Conservation (phyloP, 2,888 invertebrate species). For the Apamea monoglypha region DNA sequence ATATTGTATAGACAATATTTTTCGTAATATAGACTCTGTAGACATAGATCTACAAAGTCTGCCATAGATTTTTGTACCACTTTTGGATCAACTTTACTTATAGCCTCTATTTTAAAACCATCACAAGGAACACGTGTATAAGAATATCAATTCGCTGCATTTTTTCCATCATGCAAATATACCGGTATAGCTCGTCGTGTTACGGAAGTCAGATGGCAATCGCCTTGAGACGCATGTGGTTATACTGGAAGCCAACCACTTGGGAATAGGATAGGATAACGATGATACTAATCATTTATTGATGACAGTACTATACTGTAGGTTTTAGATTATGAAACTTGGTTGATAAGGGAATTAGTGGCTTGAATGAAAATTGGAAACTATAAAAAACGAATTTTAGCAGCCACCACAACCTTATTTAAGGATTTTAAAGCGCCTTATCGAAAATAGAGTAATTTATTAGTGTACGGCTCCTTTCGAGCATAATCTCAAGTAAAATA, state of each 20-base stretch:
- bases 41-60: too few relatives aligned
- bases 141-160: background rate
- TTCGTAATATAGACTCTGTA: too few relatives aligned
- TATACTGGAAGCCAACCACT: conserved; percentile 21
- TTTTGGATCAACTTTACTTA: background rate
- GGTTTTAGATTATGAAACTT: background rate
- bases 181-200: conserved; percentile 11
- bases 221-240: conserved; percentile 23
- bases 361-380: background rate
- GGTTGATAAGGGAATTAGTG: background rate
- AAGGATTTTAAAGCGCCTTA: background rate
- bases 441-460: background rate
- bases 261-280: conserved; percentile 2
- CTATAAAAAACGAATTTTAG: background rate
- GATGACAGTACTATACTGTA: background rate
- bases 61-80: background rate
- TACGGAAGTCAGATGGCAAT: conserved; percentile 28
- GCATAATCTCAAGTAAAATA: background rate
- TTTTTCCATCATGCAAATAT: conserved; percentile 31
- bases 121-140: background rate
- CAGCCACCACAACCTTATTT: too few relatives aligned
- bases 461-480: background rate
- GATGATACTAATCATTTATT: conserved; percentile 15
- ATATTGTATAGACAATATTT: too few relatives aligned
- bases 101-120: background rate